Conservation (phyloP, 2,888 invertebrate genomes). For the Carpatolechia fugitivella region DNA sequence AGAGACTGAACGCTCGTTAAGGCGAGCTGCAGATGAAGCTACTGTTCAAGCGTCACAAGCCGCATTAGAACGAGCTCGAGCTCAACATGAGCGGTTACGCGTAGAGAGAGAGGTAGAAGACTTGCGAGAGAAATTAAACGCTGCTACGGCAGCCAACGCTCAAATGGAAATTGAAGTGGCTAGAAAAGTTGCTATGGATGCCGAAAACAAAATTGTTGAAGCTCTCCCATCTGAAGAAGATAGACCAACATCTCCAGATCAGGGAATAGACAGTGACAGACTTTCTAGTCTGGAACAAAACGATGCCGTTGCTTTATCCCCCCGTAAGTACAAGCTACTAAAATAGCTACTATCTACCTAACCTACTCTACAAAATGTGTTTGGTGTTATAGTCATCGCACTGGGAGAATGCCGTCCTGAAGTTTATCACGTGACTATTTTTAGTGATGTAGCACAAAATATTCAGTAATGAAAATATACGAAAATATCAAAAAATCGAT, state of each 20-base stretch:
- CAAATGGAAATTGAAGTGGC: constrained; percentile 70
- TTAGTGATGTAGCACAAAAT: too few species aligned
- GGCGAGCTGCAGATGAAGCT: constrained; percentile 84
- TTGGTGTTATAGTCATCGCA: too few species aligned
- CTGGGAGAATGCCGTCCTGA: too few species aligned
- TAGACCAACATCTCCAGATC: constrained; percentile 86
- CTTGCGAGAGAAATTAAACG: constrained; percentile 67
- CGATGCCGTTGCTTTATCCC: constrained; percentile 63
- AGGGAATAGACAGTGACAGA: constrained; percentile 93
- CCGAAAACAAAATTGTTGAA: constrained; percentile 52
- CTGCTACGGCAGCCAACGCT: constrained; percentile 51
- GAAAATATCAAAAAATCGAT: too few species aligned
- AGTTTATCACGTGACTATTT: too few species aligned
- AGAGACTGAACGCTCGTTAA: constrained; percentile 78
- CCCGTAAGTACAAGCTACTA: constrained; percentile 50
- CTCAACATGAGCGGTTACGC: constrained; percentile 83
- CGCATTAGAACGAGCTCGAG: constrained; percentile 85
- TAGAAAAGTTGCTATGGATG: constrained; percentile 54
- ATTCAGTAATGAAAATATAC: too few species aligned
- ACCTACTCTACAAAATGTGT: too few species aligned
- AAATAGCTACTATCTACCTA: background rate
- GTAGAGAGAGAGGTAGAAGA: constrained; percentile 82
- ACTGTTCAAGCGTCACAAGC: constrained; percentile 87
- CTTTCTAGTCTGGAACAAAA: constrained; percentile 82
- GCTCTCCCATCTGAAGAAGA: constrained; percentile 58